Evolutionary conservation across 64 coral and sea anemone species (phyloP).

Genomic region (Stylophora pistillata): DNA sequence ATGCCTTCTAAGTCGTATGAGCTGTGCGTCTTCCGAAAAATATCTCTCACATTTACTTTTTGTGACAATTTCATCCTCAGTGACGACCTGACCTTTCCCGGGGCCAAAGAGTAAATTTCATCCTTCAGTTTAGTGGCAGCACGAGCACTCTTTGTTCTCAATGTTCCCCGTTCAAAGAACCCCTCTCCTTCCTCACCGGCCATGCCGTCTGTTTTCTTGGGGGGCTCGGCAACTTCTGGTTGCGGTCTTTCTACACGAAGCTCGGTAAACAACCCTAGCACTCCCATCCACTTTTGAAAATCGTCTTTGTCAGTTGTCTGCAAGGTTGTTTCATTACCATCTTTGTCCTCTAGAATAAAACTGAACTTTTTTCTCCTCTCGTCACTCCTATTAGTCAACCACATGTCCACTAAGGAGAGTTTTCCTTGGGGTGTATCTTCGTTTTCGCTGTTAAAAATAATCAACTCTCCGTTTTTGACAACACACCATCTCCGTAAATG

Average conservation of each 20-base stretch:
- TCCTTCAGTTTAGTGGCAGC: slow-evolving; percentile 55
- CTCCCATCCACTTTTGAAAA: slow-evolving; percentile 87
- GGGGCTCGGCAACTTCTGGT: not conserved
- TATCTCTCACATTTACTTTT: slow-evolving; percentile 72
- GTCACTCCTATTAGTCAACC: slow-evolving; percentile 66
- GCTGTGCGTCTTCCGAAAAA: slow-evolving; percentile 76
- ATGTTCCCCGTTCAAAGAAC: slow-evolving; percentile 38
- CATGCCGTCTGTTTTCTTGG: not conserved
- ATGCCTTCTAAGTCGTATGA: slow-evolving; percentile 76
- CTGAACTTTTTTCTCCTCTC: slow-evolving; percentile 77
- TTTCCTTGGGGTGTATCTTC: slow-evolving; percentile 63
- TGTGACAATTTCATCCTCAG: slow-evolving; percentile 75
- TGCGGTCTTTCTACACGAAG: slow-evolving; percentile 45
- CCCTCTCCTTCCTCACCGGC: slow-evolving; percentile 44
- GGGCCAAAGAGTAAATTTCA: slow-evolving; percentile 40
- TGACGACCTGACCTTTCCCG: slow-evolving; percentile 54
- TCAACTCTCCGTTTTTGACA: slow-evolving; percentile 76
- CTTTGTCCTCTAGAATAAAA: slow-evolving; percentile 67
- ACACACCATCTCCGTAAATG: slow-evolving; percentile 92
- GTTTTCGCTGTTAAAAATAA: slow-evolving; percentile 63
- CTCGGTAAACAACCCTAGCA: slow-evolving; percentile 80
- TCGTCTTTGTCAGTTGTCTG: slow-evolving; percentile 72
- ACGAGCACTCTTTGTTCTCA: slow-evolving; percentile 53
- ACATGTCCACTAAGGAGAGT: slow-evolving; percentile 73
- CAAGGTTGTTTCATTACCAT: slow-evolving; percentile 61